Evolutionary conservation across 2,888 invertebrate species (phyloP).

Genomic region (Carpatolechia fugitivella): DNA sequence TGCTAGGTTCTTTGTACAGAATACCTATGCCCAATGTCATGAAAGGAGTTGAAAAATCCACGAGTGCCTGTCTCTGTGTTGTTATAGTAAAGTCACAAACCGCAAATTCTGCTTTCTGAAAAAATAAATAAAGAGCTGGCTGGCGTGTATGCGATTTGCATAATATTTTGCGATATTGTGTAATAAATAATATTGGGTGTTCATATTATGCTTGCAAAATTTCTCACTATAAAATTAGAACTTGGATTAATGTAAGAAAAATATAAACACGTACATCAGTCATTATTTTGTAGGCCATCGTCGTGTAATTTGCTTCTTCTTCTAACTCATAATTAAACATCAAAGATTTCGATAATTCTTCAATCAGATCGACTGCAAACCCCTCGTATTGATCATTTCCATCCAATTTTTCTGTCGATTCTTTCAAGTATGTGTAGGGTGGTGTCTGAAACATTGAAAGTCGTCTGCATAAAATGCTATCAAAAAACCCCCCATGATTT

Average conservation of each 20-base stretch:
- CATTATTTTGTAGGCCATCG: slow-evolving; percentile 69
- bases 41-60: slow-evolving; percentile 97
- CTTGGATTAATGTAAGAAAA: background rate
- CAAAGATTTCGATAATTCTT: slow-evolving; percentile 84
- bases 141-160: too few relatives aligned
- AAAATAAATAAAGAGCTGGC: slow-evolving; percentile 32
- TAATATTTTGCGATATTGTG: too few relatives aligned
- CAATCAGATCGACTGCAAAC: slow-evolving; percentile 91
- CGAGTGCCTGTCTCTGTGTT: slow-evolving; percentile 90
- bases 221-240: too few relatives aligned
- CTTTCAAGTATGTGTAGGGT: slow-evolving; percentile 91
- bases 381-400: slow-evolving; percentile 94
- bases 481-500: too few relatives aligned
- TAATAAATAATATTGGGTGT: too few relatives aligned
- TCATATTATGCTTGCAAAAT: too few relatives aligned
- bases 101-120: slow-evolving; percentile 91
- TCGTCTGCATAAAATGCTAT: background rate
- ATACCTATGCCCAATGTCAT: slow-evolving; percentile 96
- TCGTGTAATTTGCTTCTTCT: slow-evolving; percentile 86
- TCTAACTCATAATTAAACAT: slow-evolving; percentile 91
- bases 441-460: slow-evolving; percentile 78
- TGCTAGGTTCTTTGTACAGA: slow-evolving; percentile 90
- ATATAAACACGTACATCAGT: slow-evolving; percentile 75
- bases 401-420: slow-evolving; percentile 78
- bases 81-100: slow-evolving; percentile 95